Percentiles rank a stretch among this genome's conserved stretches.
These are phyloP conservation scores for Ceratina australensis DNA, from an alignment of 1,140 invertebrate species.

Conservation along the genomic window DNA sequence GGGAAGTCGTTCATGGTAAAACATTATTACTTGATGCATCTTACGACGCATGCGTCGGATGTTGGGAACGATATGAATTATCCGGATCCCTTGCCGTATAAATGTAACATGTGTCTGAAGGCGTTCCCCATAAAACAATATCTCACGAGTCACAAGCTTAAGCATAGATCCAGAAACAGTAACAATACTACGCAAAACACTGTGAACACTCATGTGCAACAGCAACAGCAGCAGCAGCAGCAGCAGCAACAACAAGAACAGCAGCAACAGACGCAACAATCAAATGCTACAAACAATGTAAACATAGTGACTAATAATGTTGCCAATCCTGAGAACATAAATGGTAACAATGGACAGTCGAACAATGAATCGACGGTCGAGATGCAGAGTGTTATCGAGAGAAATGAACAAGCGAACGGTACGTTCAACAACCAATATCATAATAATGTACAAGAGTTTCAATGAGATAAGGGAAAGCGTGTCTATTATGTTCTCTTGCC, in stretches of 20 bases:
- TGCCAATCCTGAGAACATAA: conserved; percentile 46
- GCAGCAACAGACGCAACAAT: conserved; percentile 62
- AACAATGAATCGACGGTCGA: conserved; percentile 69
- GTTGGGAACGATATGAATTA: conserved; percentile 66
- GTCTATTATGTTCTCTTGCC: conserved; percentile 79
- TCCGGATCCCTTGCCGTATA: conserved; percentile 77
- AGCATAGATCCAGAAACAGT: conserved; percentile 76
- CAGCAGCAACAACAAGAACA: conserved; percentile 64
- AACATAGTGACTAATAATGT: conserved; percentile 54
- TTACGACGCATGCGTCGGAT: conserved; percentile 76
- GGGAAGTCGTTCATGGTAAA: conserved; percentile 87
- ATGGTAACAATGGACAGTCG: conserved; percentile 65
- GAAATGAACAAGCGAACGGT: conserved; percentile 64
- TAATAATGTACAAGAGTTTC: conserved; percentile 75
- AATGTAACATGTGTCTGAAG: conserved; percentile 81
- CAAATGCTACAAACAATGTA: conserved; percentile 33
- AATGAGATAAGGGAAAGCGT: conserved; percentile 79
- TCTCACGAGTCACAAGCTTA: conserved; percentile 78
- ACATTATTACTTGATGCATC: conserved; percentile 84
- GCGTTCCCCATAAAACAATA: conserved; percentile 80
- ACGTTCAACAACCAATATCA: conserved; percentile 74
- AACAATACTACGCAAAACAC: conserved; percentile 51
- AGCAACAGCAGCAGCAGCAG: conserved; percentile 67
- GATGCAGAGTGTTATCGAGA: conserved; percentile 74
- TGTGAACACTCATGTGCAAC: conserved; percentile 53